Conservation (phyloP, 2,888 invertebrate species). For the Tetanocera ferruginea region DNA sequence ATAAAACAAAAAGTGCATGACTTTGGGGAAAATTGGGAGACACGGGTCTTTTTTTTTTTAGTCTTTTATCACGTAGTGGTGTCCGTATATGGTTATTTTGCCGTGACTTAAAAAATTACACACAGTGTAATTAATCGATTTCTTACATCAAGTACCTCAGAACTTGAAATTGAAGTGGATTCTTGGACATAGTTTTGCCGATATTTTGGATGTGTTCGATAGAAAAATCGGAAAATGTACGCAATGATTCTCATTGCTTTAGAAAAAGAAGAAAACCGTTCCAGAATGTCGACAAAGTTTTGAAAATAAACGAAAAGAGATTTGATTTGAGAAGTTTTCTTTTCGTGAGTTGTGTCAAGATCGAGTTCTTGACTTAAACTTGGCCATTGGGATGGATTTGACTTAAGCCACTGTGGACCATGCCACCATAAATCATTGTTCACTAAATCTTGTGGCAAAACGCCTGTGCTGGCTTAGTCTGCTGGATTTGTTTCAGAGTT, state of each 20-base stretch:
- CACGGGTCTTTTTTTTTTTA: no score
- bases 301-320: neutral
- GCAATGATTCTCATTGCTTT: constrained; percentile 32
- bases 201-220: neutral
- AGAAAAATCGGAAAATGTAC: constrained; percentile 27
- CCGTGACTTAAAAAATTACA: no score
- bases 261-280: constrained; percentile 19
- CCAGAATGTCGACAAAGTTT: no score
- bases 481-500: neutral
- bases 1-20: no score
- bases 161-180: neutral
- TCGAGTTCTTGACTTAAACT: neutral
- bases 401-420: neutral
- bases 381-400: neutral
- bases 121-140: neutral
- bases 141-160: neutral
- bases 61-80: no score
- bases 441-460: neutral
- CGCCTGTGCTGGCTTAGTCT: neutral
- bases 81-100: no score
- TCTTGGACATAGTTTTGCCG: neutral
- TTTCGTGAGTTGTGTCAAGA: neutral
- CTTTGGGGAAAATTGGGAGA: no score
- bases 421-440: neutral
- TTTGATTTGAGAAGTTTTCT: neutral